Percentiles rank a stretch among this genome's conserved stretches.
Evolutionary conservation across 2,888 invertebrate species (phyloP).

Genomic region (Caenorhabditis afra): DNA sequence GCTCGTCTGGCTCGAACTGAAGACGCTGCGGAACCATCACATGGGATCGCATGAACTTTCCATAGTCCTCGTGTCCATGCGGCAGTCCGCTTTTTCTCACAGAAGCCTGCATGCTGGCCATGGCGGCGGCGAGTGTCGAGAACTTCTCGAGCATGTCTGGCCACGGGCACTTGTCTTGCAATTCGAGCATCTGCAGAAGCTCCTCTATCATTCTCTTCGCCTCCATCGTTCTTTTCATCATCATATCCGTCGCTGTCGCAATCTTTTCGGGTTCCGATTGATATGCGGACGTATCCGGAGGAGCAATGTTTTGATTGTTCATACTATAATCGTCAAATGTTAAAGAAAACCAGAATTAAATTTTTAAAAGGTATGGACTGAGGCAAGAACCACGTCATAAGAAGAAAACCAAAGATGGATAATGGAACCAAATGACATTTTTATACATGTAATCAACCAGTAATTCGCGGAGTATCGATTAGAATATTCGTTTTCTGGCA

Average conservation of each 20-base stretch:
- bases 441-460: too few species aligned
- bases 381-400: too few species aligned
- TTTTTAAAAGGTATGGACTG: too few species aligned
- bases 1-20: constrained; percentile 70
- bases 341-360: too few species aligned
- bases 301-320: neutral
- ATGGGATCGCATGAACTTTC: constrained; percentile 69
- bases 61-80: constrained; percentile 69
- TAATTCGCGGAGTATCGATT: too few species aligned
- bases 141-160: constrained; percentile 76
- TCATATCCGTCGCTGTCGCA: constrained; percentile 50
- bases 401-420: neutral
- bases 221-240: constrained; percentile 63
- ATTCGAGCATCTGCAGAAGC: constrained; percentile 66
- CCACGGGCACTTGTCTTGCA: constrained; percentile 71
- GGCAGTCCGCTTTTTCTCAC: constrained; percentile 66
- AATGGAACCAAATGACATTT: constrained; percentile 2
- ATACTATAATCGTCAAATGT: constrained; percentile 10
- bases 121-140: constrained; percentile 68
- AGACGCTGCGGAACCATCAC: constrained; percentile 73
- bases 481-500: too few species aligned
- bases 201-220: constrained; percentile 69
- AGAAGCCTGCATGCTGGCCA: constrained; percentile 70
- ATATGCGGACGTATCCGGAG: constrained; percentile 46
- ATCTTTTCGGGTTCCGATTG: constrained; percentile 61